phyloP scores from a whole-genome alignment of 2,888 invertebrate species.

The Oligia latruncula region DNA sequence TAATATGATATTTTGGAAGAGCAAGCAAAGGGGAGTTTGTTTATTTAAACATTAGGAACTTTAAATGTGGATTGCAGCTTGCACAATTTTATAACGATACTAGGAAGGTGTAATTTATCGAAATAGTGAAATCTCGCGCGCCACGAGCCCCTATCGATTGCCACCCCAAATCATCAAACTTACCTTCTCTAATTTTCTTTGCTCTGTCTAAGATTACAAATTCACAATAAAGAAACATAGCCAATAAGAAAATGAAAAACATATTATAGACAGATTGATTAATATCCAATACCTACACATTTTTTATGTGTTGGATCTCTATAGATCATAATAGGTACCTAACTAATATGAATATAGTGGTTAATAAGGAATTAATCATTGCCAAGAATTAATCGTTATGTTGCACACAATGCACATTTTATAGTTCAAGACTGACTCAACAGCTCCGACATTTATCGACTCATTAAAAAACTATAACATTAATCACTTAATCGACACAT shows the following conservation, averaged over 20 bases:
- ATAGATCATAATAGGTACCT: not conserved
- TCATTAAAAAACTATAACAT: slow-evolving; percentile 44
- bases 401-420: slow-evolving; percentile 10
- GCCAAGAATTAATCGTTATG: not conserved
- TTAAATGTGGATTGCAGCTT: not conserved
- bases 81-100: not conserved
- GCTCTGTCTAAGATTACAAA: not conserved
- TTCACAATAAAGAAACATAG: not conserved
- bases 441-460: slow-evolving; percentile 21
- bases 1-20: not conserved
- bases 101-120: not conserved
- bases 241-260: not conserved
- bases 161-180: not conserved
- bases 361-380: slow-evolving; percentile 4
- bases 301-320: not conserved
- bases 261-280: not conserved
- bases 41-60: not conserved
- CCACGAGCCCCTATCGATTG: not conserved
- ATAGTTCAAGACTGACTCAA: slow-evolving; percentile 1
- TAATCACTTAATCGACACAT: slow-evolving; percentile 64
- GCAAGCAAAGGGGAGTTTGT: not conserved
- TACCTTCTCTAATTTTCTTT: not conserved
- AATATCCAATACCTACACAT: not conserved
- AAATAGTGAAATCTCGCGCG: not conserved
- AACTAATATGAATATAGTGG: not conserved